Evolutionary conservation across 2,113 vertebrate genomes (phyloP).

Genomic region (Austrofundulus limnaeus): DNA sequence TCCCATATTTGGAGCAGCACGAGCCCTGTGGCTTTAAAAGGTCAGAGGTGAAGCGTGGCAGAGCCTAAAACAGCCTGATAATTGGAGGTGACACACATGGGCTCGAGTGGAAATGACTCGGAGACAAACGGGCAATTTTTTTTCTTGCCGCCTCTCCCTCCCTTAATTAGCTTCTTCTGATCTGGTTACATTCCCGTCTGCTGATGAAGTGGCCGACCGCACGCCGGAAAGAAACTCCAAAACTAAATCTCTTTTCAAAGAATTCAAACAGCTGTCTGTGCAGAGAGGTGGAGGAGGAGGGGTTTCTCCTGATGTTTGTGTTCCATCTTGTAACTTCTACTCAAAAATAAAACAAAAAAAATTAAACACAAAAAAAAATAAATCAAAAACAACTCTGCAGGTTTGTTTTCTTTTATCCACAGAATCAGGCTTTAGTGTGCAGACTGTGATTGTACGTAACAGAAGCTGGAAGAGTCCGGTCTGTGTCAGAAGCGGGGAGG

Average conservation of each 20-base stretch:
- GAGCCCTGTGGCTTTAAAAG: constrained; percentile 41
- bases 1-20: constrained; percentile 36
- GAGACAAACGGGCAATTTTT: neutral
- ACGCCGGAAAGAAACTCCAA: neutral
- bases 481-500: constrained; percentile 12
- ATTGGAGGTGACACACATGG: constrained; percentile 34
- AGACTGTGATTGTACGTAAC: constrained; percentile 41
- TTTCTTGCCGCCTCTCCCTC: no score
- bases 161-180: constrained; percentile 21
- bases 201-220: neutral
- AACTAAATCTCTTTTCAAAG: neutral
- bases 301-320: constrained; percentile 12
- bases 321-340: constrained; percentile 29
- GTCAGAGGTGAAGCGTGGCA: constrained; percentile 46
- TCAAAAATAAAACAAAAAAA: constrained; percentile 16
- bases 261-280: constrained; percentile 16
- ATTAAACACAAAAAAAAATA: constrained; percentile 16
- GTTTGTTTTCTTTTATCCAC: constrained; percentile 42
- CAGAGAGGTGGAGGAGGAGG: constrained; percentile 3
- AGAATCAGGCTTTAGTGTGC: constrained; percentile 55
- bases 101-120: constrained; percentile 37
- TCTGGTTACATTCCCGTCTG: constrained; percentile 18
- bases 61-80: constrained; percentile 37
- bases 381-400: constrained; percentile 36
- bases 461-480: constrained; percentile 48